Base-by-base conservation (phyloP, 2,797 vertebrate genomes). In the Danio aesculapii region DNA sequence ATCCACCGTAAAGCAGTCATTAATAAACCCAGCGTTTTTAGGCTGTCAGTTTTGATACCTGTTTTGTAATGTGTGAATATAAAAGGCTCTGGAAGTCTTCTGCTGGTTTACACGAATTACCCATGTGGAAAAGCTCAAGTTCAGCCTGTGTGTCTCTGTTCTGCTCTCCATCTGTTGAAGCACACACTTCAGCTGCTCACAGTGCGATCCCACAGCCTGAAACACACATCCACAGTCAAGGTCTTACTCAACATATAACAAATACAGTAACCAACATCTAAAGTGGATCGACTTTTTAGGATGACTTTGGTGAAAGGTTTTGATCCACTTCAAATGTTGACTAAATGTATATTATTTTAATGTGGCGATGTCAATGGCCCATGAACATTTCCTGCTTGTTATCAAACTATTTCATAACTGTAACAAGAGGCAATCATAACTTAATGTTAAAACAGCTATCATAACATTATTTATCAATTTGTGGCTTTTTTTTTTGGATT, bases 71-170 rank as follows among this genome's bases (percentile, higher is more conserved):
- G 55, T 17, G 61, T 1, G 49, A 16, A 8, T 49, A 63, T 58
- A 67, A 80, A 84, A 59, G 3, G 2, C 17, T 5, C 30, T 44
- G 10, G 75, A 44, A 10, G 52, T 75, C 16, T 44, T 71, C 50
- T 61, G 52, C 72, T 85, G 84, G 43, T 50, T 16, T 16, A 64
- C 21, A 9, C 62, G 47, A 4, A 68, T 85, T 16, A 68, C 66
- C 84, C 84, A 88, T 1, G 52, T 68, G 39, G 58, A 41, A 63
- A 86, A 76, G 59, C 68, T 53, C n/a, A 59, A 12, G 53, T 30
- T 52, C n/a, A 87, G 59, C 61, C 64, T 61, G 19, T 13, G 66
- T 21, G 46, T 81, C 64, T 82, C 76, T 43, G 53, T 46, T 64
- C 68, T 85, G 67, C 44, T 46, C 81, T 46, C 53, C 13, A 86